Evolutionary conservation across 2,113 vertebrate genomes (phyloP).

Genomic region (Tor tambroides): DNA sequence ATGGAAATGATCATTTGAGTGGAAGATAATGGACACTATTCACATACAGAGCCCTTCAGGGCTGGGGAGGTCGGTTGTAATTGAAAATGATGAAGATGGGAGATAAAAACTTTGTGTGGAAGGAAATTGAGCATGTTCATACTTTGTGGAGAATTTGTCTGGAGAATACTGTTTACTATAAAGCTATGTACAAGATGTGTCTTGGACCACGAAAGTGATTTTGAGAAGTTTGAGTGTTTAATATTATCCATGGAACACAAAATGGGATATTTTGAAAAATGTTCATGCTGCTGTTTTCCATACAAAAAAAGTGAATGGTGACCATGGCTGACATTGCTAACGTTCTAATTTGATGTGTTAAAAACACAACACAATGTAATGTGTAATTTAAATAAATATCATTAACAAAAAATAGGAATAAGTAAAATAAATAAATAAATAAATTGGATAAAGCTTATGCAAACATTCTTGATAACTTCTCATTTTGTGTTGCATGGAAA

Average conservation of each 20-base stretch:
- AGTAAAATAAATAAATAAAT: too few species aligned
- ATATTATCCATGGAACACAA: not conserved
- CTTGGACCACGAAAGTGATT: not conserved
- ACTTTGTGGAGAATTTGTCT: not conserved
- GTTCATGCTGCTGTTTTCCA: not conserved
- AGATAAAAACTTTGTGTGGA: constrained; percentile 3
- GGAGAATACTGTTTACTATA: not conserved
- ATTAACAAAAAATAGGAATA: too few species aligned
- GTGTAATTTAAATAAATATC: too few species aligned
- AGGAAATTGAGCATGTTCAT: constrained; percentile 8
- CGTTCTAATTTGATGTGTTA: too few species aligned
- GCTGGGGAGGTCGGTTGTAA: not conserved
- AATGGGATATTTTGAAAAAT: not conserved
- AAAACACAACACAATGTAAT: too few species aligned
- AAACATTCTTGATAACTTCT: not conserved
- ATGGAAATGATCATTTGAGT: not conserved
- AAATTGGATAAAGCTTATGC: not conserved
- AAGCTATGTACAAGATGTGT: not conserved
- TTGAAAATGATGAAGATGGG: constrained; percentile 19
- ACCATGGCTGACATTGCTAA: not conserved
- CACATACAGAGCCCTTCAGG: not conserved
- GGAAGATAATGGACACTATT: constrained; percentile 41
- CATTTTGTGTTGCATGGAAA: not conserved
- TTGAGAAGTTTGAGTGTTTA: not conserved
- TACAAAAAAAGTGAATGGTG: not conserved